Conservation (phyloP, 2,888 invertebrate genomes). For the Eristalis tenax region DNA sequence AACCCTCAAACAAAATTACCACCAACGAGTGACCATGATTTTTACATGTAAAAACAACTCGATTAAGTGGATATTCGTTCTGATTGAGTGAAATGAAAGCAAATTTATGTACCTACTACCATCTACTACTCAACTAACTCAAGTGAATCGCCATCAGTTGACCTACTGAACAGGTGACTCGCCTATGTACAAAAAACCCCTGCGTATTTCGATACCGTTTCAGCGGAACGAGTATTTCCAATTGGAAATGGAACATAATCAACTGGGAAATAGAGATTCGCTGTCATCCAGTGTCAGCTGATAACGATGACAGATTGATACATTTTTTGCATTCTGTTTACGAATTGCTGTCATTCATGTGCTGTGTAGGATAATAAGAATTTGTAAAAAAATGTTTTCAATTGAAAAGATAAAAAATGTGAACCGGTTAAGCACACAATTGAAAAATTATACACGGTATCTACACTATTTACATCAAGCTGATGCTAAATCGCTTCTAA, state of each 20-base stretch:
- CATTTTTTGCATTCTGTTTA: slow-evolving; percentile 25
- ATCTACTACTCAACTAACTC: neutral
- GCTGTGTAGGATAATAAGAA: neutral
- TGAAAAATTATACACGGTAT: neutral
- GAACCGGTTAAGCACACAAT: neutral
- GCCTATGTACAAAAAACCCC: neutral
- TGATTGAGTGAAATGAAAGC: neutral
- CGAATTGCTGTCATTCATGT: neutral
- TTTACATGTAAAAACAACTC: neutral
- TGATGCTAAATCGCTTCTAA: neutral
- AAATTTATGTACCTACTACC: neutral
- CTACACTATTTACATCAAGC: slow-evolving; percentile 28
- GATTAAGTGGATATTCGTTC: neutral
- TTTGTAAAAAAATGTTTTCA: slow-evolving; percentile 29
- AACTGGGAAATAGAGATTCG: neutral
- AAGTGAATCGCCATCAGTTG: neutral
- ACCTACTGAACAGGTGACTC: slow-evolving; percentile 4
- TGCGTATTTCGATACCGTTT: neutral
- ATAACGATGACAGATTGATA: slow-evolving; percentile 21
- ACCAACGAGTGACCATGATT: neutral
- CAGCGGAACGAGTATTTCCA: neutral
- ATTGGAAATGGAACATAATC: neutral
- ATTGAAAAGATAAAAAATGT: slow-evolving; percentile 1
- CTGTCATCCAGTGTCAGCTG: slow-evolving; percentile 11
- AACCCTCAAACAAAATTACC: neutral